phyloP scores from a whole-genome alignment of 2,888 invertebrate species.

The Pandemis heparana region DNA sequence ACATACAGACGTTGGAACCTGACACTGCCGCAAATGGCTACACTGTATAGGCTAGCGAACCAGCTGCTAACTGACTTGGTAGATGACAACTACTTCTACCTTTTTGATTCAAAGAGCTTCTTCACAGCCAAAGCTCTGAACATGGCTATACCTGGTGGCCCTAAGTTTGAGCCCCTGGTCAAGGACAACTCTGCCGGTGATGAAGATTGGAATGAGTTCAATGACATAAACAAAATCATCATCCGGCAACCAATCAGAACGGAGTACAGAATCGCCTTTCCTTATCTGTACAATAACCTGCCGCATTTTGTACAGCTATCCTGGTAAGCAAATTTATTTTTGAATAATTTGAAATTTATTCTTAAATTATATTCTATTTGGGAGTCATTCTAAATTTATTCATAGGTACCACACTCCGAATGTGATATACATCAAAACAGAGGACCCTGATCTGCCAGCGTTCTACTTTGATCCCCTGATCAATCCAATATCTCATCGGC shows the following conservation, averaged over 20 bases:
- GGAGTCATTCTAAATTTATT: neutral
- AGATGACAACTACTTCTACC: conserved; percentile 99
- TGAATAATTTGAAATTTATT: neutral
- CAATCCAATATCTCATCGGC: conserved; percentile 98
- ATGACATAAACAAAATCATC: conserved; percentile 99
- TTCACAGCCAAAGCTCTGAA: conserved; percentile 99
- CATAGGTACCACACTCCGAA: conserved; percentile 99
- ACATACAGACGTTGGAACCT: conserved; percentile 99
- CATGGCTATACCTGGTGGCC: conserved; percentile 99
- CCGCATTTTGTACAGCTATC: conserved; percentile 99
- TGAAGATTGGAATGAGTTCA: conserved; percentile 99
- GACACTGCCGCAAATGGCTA: conserved; percentile 98
- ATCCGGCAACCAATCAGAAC: conserved; percentile 99
- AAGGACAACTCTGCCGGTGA: conserved; percentile 99
- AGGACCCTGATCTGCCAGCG: conserved; percentile 99
- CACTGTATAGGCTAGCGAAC: conserved; percentile 98
- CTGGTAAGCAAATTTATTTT: conserved; percentile 88
- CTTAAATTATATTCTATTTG: neutral
- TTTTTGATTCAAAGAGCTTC: conserved; percentile 99
- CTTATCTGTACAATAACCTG: conserved; percentile 99
- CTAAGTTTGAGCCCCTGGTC: conserved; percentile 99
- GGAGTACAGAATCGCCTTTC: conserved; percentile 99
- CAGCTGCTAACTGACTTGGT: conserved; percentile 98
- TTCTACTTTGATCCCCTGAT: conserved; percentile 99
- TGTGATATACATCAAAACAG: conserved; percentile 99